These are phyloP conservation scores for Neoseiulus cucumeris DNA, from an alignment of 1,140 invertebrate species.

Conservation along the genomic window DNA sequence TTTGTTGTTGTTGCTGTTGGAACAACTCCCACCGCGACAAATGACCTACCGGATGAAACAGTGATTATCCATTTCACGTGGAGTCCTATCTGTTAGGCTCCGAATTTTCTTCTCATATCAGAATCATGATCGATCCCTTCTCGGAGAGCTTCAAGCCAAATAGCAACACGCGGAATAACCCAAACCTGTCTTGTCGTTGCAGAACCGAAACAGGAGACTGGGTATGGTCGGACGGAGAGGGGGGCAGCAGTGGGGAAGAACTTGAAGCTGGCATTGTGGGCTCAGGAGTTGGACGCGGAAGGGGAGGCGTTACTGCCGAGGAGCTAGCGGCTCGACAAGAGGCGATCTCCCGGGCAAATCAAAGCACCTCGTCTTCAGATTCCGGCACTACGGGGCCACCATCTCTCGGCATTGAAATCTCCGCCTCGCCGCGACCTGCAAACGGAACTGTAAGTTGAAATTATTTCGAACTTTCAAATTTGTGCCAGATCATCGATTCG, in stretches of 20 bases:
- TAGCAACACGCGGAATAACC: no score
- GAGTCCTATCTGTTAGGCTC: not conserved
- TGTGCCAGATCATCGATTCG: no score
- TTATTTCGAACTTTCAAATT: no score
- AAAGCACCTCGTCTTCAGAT: not conserved
- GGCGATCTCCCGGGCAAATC: not conserved
- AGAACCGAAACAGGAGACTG: constrained; percentile 87
- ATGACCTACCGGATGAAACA: not conserved
- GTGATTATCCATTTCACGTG: not conserved
- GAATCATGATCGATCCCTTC: no score
- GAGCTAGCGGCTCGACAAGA: constrained; percentile 4
- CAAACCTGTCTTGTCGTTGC: not conserved
- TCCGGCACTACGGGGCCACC: not conserved
- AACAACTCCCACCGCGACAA: not conserved
- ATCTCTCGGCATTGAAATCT: constrained; percentile 2
- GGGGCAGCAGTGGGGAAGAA: constrained; percentile 37
- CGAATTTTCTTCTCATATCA: no score
- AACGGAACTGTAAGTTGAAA: no score
- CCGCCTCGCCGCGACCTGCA: not conserved
- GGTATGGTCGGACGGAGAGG: constrained; percentile 82
- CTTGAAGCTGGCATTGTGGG: not conserved
- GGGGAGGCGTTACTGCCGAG: not conserved
- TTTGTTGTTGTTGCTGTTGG: not conserved
- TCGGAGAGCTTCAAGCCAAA: no score
- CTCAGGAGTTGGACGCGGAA: not conserved